Evolutionary conservation across 2,113 vertebrate species (phyloP), one percentile per base, ranked within the genome.

Genomic region (Perca schrenkii): DNA sequence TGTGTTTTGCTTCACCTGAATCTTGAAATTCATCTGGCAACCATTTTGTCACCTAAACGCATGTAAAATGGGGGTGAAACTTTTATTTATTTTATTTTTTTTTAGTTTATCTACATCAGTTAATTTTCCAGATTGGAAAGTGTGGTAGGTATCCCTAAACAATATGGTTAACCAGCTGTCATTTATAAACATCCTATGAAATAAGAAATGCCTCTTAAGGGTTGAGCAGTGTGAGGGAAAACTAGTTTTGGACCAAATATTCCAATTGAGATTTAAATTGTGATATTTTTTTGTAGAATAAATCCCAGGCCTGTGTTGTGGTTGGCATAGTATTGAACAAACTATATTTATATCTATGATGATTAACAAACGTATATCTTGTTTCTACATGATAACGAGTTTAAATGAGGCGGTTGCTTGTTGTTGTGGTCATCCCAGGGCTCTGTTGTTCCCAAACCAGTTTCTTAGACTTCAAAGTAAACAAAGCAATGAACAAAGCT

Each of bases 41-140:
- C 53, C 70, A 74, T 74, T 74, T 74, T 80, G 46, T 67, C 53
- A 52, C 4, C 14, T 13, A 19, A 47, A 60, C 57, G 34, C 19
- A 52, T 58, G 11, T 22, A 28, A 61, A 22, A 61, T 53, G 56
- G 46, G 21, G 61, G 11, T 46, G 12, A 62, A 16, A 34, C 34
- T 6, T 34, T 34, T 25, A 25, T 25, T 28, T 28, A 28, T 28
- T 28, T 28, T 28, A 2, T 2, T 28, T 28, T 28, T 28, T 46
- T 46, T 28, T 28, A 16, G 4, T 60, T 5, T n/a, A 1, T 47
- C 14, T 19, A 34, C 5, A 34, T 25, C 4, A 14, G 3, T 8
- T 4, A 0, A 21, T 65, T 40, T 40, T 53, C 21, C 34, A 43
- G 50, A 34, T 77, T 74, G 56, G 0, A 61, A 21, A 6, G 15